Conservation (phyloP, 2,888 invertebrate species). For the Tuberolachnus salignus region DNA sequence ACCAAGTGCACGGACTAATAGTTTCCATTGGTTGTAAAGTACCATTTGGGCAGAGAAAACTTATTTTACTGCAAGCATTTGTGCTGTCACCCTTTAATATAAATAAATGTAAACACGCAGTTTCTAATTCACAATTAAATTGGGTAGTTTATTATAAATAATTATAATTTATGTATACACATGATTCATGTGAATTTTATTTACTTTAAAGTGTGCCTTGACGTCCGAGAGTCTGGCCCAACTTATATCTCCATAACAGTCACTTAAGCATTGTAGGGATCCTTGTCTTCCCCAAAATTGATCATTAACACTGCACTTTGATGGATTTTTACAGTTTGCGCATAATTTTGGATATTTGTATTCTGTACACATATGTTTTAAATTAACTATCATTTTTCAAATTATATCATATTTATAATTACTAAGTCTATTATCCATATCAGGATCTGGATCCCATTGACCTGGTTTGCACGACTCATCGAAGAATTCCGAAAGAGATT, state of each 20-base stretch:
- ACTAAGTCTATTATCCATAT: conserved; percentile 73
- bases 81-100: conserved; percentile 38
- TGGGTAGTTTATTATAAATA: neutral
- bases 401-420: conserved; percentile 61
- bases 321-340: conserved; percentile 71
- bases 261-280: conserved; percentile 78
- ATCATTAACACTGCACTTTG: conserved; percentile 71
- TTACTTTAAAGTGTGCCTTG: conserved; percentile 70
- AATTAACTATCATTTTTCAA: conserved; percentile 22
- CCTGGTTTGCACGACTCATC: conserved; percentile 84
- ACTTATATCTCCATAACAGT: conserved; percentile 79
- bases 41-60: conserved; percentile 79
- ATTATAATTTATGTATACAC: neutral
- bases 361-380: conserved; percentile 63
- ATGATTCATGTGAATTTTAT: conserved; percentile 56
- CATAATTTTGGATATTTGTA: conserved; percentile 75
- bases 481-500: conserved; percentile 77
- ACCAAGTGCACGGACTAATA: conserved; percentile 76
- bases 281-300: conserved; percentile 85
- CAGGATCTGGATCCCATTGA: conserved; percentile 75
- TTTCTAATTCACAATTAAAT: conserved; percentile 30
- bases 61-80: conserved; percentile 66
- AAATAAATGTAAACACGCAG: conserved; percentile 40
- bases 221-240: conserved; percentile 80
- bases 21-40: conserved; percentile 68